phyloP scores from a whole-genome alignment of 2,888 invertebrate species.

The Steinernema scapterisci region DNA sequence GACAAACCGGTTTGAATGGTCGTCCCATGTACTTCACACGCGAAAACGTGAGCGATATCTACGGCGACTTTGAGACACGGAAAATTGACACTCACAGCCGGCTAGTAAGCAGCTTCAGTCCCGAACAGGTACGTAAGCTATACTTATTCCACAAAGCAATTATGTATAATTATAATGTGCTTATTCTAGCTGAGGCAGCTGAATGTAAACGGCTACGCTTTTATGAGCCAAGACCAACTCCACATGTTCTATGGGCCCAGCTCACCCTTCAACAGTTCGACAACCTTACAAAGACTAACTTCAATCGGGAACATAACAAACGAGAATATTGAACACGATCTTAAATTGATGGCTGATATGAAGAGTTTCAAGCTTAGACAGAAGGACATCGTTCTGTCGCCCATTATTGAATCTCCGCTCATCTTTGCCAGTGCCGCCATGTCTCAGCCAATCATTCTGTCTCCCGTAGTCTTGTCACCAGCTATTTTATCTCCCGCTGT shows the following conservation, averaged over 20 bases:
- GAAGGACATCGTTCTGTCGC: slow-evolving; percentile 40
- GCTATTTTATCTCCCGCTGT: slow-evolving; percentile 41
- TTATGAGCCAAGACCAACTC: slow-evolving; percentile 51
- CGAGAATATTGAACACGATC: slow-evolving; percentile 41
- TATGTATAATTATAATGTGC: background rate
- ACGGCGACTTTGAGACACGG: slow-evolving; percentile 52
- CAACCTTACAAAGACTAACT: slow-evolving; percentile 35
- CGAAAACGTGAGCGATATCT: slow-evolving; percentile 51
- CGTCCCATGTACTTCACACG: slow-evolving; percentile 54
- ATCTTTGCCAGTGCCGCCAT: background rate
- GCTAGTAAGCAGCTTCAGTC: background rate
- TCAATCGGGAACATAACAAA: slow-evolving; percentile 39
- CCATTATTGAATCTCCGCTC: slow-evolving; percentile 21
- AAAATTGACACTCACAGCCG: slow-evolving; percentile 52
- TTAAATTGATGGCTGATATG: slow-evolving; percentile 42
- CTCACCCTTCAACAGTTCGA: slow-evolving; percentile 47
- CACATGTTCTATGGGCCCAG: slow-evolving; percentile 51
- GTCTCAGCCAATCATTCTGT: slow-evolving; percentile 48
- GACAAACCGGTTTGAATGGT: slow-evolving; percentile 40
- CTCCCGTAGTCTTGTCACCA: slow-evolving; percentile 53
- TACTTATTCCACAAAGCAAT: background rate
- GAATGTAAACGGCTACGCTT: slow-evolving; percentile 56
- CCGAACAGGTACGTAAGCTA: background rate
- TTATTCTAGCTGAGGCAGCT: slow-evolving; percentile 47
- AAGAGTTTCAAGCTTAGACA: slow-evolving; percentile 40